Percentiles rank a stretch among this genome's conserved stretches.
phyloP scores from a whole-genome alignment of 2,113 vertebrate species.

The Planiliza haematocheilus region DNA sequence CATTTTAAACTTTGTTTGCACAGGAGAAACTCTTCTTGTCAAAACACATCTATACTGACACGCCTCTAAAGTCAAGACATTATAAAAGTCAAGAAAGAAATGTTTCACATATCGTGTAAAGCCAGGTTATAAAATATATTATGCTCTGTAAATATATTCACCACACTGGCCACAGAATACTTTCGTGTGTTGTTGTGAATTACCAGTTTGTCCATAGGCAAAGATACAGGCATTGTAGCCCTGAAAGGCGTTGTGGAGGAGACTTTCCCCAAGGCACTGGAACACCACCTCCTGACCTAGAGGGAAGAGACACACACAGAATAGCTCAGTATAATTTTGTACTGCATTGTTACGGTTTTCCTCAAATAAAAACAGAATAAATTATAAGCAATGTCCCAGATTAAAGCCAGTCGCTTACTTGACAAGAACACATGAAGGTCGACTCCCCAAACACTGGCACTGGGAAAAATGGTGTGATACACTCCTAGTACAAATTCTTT shows the following conservation, averaged over 20 bases:
- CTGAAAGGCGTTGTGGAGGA: conserved; percentile 96
- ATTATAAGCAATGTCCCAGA: no score
- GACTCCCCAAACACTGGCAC: no score
- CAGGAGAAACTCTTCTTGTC: conserved; percentile 8
- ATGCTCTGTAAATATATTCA: neutral
- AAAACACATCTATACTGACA: conserved; percentile 20
- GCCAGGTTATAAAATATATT: neutral
- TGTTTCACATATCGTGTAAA: neutral
- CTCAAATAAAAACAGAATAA: no score
- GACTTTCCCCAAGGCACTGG: conserved; percentile 97
- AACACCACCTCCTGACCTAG: conserved; percentile 97
- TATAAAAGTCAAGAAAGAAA: neutral
- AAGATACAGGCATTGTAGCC: conserved; percentile 99
- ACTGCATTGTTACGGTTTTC: neutral
- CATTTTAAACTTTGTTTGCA: neutral
- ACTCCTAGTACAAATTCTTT: no score
- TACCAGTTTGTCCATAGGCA: conserved; percentile 98
- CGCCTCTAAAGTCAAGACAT: conserved; percentile 18
- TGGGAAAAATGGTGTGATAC: no score
- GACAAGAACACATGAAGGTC: no score
- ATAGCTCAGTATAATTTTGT: neutral
- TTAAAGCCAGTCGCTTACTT: no score
- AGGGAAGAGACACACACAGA: conserved; percentile 33
- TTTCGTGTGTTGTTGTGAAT: neutral
- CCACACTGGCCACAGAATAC: neutral